Conservation (phyloP, 2,888 invertebrate species). For the Agrotis exclamationis region DNA sequence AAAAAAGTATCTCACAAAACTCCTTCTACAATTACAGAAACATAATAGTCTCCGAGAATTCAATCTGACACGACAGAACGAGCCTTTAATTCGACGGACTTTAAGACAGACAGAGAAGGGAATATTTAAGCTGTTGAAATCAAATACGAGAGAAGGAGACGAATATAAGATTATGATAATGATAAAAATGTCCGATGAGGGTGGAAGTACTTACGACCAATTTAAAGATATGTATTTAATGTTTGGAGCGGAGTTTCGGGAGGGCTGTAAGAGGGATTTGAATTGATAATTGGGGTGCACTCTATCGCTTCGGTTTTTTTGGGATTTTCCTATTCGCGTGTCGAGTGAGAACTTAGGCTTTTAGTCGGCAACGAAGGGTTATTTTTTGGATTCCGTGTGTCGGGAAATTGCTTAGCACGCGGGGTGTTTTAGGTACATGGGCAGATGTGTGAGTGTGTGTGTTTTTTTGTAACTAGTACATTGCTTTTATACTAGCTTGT, state of each 20-base stretch:
- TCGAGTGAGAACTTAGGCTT: constrained; percentile 66
- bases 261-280: constrained; percentile 80
- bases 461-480: constrained; percentile 17
- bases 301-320: constrained; percentile 72
- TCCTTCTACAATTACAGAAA: constrained; percentile 81
- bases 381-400: constrained; percentile 60
- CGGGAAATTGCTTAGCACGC: constrained; percentile 11
- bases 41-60: constrained; percentile 83
- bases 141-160: constrained; percentile 72
- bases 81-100: constrained; percentile 82
- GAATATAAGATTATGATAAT: constrained; percentile 87
- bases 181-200: constrained; percentile 88
- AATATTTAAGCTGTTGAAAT: constrained; percentile 54
- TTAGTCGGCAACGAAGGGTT: constrained; percentile 55
- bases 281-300: constrained; percentile 87
- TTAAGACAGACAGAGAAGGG: constrained; percentile 71
- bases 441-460: neutral
- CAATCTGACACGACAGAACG: constrained; percentile 83
- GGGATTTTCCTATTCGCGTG: constrained; percentile 62
- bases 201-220: constrained; percentile 89
- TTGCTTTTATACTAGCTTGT: constrained; percentile 13
- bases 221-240: constrained; percentile 91
- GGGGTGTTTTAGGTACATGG: constrained; percentile 26
- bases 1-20: constrained; percentile 61
- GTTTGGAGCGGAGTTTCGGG: constrained; percentile 75